Base-by-base conservation (phyloP, 2,888 invertebrate genomes). In the Balanococcus diminutus region DNA sequence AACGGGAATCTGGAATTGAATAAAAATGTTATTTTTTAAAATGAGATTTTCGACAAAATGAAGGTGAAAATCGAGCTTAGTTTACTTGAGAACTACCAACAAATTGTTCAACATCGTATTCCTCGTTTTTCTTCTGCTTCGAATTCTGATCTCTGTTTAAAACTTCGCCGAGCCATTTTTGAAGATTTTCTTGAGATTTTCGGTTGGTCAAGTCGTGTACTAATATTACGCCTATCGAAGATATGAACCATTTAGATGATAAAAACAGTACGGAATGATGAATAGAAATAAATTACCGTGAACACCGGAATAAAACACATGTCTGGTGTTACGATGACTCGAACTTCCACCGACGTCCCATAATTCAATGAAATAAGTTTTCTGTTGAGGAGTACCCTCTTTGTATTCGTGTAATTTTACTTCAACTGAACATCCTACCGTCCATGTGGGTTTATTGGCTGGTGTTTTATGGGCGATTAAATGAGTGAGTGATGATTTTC, bases 271-370 rank as follows among this genome's bases (percentile, higher is more conserved):
- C 16, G 25, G 11, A 3, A 28, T n/a, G 16, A 0, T 82, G 14
- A 32, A 11, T 16, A 36, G 32, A 32, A 83, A 16, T 32, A 14
- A n/a, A 83, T 84, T 91, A 92, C 98, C 99, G 91, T 98, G 96
- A 86, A 96, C 95, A 39, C 96, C 95, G 89, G 96, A 95, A 90
- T 98, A 98, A 90, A 99, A 99, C 1, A 98, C 96, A 87, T 94
- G 93, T 89, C 98, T 92, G n/a, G 97, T 95, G 90, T 96, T 98
- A 89, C 95, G 93, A 90, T 99, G 99, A 88, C 94, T 96, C 87
- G 95, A 94, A 87, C 97, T 98, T 0, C 99, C 99, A 5, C 99
- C 99, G 85, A 99, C 94, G 90, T 99, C 99, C 96, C 98, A 99
- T 42, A 99, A 92, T 91, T 99, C 99, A 31, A 99, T 92, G 90